These are phyloP conservation scores for Troides oblongomaculatus DNA, from an alignment of 2,888 invertebrate species.

Conservation along the genomic window DNA sequence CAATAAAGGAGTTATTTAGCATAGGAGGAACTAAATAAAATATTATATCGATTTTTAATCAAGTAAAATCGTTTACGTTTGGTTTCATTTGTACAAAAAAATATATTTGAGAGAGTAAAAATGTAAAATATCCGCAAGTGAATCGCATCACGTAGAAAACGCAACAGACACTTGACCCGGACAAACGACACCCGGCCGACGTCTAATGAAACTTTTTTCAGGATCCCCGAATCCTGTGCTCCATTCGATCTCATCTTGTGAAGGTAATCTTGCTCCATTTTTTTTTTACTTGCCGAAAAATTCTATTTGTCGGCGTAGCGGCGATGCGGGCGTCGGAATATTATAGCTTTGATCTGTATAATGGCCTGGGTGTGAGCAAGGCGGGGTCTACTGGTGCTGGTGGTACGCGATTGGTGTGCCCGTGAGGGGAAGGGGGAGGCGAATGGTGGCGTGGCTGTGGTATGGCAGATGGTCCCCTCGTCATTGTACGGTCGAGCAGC, in stretches of 20 bases:
- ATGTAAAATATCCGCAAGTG: not conserved
- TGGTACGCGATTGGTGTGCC: conserved; percentile 53
- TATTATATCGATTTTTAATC: too few relatives aligned
- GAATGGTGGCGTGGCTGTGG: conserved; percentile 37
- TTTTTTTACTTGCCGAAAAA: conserved; percentile 53
- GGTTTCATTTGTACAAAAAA: not conserved
- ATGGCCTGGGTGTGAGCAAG: conserved; percentile 60
- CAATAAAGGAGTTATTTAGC: too few relatives aligned
- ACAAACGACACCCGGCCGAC: conserved; percentile 7
- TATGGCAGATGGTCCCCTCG: conserved; percentile 35
- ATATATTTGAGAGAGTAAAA: not conserved
- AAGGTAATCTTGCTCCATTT: conserved; percentile 32
- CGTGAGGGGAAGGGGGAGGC: conserved; percentile 45
- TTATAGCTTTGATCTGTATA: conserved; percentile 63
- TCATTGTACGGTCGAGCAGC: conserved; percentile 55
- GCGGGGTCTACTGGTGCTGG: conserved; percentile 51
- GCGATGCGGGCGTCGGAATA: conserved; percentile 55
- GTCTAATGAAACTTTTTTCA: conserved; percentile 14
- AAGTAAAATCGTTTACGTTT: not conserved
- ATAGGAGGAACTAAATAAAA: too few relatives aligned
- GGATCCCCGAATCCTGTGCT: conserved; percentile 9
- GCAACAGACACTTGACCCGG: conserved; percentile 6
- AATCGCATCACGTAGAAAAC: conserved; percentile 3
- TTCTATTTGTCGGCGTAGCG: conserved; percentile 59
- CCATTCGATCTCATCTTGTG: conserved; percentile 18